These are phyloP conservation scores for Phrynocephalus vlangalii DNA, from an alignment of 2,797 vertebrate species.

Conservation along the genomic window DNA sequence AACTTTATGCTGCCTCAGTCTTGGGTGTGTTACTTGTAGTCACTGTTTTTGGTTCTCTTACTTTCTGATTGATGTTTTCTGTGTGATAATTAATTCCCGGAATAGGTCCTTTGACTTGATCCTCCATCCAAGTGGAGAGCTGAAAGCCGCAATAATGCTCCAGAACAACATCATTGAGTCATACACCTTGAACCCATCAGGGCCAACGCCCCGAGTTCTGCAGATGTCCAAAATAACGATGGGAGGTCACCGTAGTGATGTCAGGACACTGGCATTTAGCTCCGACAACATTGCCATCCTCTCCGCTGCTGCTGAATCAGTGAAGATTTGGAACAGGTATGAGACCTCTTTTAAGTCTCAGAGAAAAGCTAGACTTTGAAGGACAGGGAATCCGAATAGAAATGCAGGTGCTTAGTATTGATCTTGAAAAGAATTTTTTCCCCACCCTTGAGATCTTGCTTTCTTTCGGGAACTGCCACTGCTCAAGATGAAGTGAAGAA, in stretches of 20 bases:
- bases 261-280: constrained; percentile 93
- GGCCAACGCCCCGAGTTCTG: constrained; percentile 74
- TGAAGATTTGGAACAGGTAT: constrained; percentile 98
- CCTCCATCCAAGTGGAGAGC: constrained; percentile 85
- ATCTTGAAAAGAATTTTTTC: background rate
- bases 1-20: background rate
- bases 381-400: background rate
- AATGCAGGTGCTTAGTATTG: background rate
- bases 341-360: background rate
- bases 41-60: background rate
- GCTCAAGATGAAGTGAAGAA: background rate
- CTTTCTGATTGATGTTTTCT: background rate
- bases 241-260: constrained; percentile 91
- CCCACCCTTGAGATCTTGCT: background rate
- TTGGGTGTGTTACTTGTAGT: background rate
- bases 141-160: constrained; percentile 90
- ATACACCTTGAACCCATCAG: constrained; percentile 79
- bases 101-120: constrained; percentile 89
- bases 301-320: constrained; percentile 91
- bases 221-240: constrained; percentile 86
- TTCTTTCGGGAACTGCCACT: background rate
- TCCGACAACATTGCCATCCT: constrained; percentile 95
- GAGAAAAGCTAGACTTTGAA: too few relatives aligned
- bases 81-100: constrained; percentile 18
- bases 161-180: constrained; percentile 94